Evolutionary conservation across 2,797 vertebrate genomes (phyloP).

Genomic region (Tapirus indicus): DNA sequence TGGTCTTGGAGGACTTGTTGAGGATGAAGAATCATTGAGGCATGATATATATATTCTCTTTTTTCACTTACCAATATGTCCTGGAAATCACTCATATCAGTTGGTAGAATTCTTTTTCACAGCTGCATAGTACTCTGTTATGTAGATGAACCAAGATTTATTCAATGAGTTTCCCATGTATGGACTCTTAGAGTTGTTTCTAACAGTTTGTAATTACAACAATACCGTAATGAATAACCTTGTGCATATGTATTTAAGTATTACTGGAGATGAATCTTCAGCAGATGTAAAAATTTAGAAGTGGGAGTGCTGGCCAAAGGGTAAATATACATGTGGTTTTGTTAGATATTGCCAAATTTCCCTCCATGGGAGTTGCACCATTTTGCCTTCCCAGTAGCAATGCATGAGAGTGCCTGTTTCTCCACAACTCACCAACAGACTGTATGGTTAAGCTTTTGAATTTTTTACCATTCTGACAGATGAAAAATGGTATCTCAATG

Average conservation of each 20-base stretch:
- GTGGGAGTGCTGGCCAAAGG: not conserved
- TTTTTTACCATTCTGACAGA: not conserved
- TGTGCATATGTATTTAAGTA: not conserved
- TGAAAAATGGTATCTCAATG: slow-evolving; percentile 4
- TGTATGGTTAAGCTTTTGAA: not conserved
- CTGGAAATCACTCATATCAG: not conserved
- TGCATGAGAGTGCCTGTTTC: not conserved
- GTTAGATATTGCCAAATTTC: slow-evolving; percentile 50
- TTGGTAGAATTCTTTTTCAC: slow-evolving; percentile 36
- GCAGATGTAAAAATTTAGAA: not conserved
- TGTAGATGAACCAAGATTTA: not conserved
- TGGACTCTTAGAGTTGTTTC: not conserved
- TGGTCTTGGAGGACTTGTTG: not conserved
- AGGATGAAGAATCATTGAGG: not conserved
- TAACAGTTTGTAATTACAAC: not conserved
- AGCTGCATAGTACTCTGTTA: not conserved
- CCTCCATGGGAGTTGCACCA: not conserved
- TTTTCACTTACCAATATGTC: not conserved
- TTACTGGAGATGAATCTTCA: not conserved
- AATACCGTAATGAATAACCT: not conserved
- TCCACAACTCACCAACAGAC: not conserved
- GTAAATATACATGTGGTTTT: not conserved
- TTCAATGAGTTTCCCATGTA: slow-evolving; percentile 7
- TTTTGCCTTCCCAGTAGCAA: not conserved
- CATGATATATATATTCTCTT: not conserved